These are phyloP conservation scores for Scaptomyza hsui DNA, from an alignment of 1,140 invertebrate genomes.

Conservation along the genomic window DNA sequence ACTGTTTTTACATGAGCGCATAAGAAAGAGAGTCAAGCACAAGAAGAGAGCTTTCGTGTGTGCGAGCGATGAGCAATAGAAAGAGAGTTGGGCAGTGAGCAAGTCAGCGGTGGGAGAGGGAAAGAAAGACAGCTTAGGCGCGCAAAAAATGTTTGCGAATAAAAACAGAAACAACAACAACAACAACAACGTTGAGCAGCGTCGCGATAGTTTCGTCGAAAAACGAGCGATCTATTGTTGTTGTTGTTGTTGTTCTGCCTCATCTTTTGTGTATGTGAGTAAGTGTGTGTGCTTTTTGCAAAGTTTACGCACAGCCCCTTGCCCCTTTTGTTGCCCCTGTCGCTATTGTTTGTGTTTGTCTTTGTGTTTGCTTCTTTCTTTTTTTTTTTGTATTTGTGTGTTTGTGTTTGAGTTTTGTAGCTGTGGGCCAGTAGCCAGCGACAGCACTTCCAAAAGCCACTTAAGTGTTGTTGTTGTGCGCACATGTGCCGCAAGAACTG, in stretches of 20 bases:
- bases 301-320: conserved; percentile 57
- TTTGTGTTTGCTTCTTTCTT: conserved; percentile 14
- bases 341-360: conserved; percentile 13
- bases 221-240: conserved; percentile 15
- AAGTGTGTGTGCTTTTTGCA: conserved; percentile 55
- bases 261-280: conserved; percentile 62
- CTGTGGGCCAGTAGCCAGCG: conserved; percentile 56
- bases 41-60: conserved; percentile 4
- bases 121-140: conserved; percentile 27
- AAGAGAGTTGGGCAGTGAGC: conserved; percentile 1
- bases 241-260: conserved; percentile 1
- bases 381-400: conserved; percentile 17
- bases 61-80: conserved; percentile 2
- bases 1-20: conserved; percentile 57
- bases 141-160: conserved; percentile 27
- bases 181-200: conserved; percentile 10
- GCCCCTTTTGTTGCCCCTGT: conserved; percentile 4
- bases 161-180: background rate
- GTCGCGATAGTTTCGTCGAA: conserved; percentile 22
- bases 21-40: conserved; percentile 1
- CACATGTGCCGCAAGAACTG: conserved; percentile 76
- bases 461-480: conserved; percentile 51
- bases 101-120: conserved; percentile 5
- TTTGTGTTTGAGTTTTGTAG: conserved; percentile 46
- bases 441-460: conserved; percentile 64